Conservation (phyloP, 2,797 vertebrate genomes). For the Hemibagrus guttatus region DNA sequence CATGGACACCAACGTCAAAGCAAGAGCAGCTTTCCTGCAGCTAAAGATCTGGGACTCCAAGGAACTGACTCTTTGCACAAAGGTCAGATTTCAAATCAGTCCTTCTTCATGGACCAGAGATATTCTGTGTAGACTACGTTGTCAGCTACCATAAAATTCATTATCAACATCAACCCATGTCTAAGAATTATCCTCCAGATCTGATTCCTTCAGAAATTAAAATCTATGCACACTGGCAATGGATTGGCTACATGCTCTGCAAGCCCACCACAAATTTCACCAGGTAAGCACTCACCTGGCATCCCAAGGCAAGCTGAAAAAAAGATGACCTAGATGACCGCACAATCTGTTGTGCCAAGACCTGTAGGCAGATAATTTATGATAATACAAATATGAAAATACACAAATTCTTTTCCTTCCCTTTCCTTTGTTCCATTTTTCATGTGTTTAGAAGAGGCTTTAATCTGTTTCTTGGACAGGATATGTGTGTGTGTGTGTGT, state of each 20-base stretch:
- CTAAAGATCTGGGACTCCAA: not conserved
- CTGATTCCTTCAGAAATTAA: not conserved
- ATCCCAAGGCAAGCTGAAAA: not conserved
- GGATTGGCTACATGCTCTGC: not conserved
- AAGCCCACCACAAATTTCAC: not conserved
- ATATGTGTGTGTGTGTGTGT: not conserved
- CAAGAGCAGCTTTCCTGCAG: not conserved
- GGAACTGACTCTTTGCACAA: not conserved
- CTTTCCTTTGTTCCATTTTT: not conserved
- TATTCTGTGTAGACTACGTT: not conserved
- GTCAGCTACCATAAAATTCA: not conserved
- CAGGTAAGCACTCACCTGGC: not conserved
- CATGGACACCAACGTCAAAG: not conserved
- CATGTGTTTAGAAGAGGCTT: conserved; percentile 7
- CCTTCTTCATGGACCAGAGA: not conserved
- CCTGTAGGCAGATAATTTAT: not conserved
- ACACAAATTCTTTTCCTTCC: not conserved
- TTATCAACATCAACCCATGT: not conserved
- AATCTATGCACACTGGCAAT: not conserved
- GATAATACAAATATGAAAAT: conserved; percentile 9
- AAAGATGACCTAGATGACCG: not conserved
- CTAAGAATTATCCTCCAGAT: not conserved
- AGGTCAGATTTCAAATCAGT: not conserved
- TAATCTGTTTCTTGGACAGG: not conserved
- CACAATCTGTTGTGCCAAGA: not conserved